These are phyloP conservation scores for Trichopria drosophilae DNA, from an alignment of 2,888 invertebrate species.

Conservation along the genomic window DNA sequence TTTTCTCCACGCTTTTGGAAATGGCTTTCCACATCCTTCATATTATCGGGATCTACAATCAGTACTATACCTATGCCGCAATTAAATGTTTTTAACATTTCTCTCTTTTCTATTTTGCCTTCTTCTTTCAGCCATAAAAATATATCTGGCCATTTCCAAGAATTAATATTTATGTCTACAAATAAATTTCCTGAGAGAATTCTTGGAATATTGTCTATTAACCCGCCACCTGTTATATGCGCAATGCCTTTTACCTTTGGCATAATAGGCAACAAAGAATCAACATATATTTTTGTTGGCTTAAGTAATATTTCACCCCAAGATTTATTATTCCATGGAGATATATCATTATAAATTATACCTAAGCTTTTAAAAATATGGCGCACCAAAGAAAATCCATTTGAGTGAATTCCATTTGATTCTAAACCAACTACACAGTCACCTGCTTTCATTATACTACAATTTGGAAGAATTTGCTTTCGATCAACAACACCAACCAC, in stretches of 20 bases:
- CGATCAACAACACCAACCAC: constrained; percentile 22
- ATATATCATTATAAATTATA: constrained; percentile 18
- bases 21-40: constrained; percentile 21
- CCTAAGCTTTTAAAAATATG: constrained; percentile 22
- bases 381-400: constrained; percentile 23
- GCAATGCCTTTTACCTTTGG: constrained; percentile 23
- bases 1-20: constrained; percentile 26
- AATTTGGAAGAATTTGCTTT: constrained; percentile 19
- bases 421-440: constrained; percentile 20
- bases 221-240: constrained; percentile 23
- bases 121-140: constrained; percentile 22
- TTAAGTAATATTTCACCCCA: constrained; percentile 15
- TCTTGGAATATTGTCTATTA: constrained; percentile 22
- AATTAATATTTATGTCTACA: constrained; percentile 22
- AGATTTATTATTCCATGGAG: constrained; percentile 19
- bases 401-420: constrained; percentile 23
- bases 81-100: constrained; percentile 26
- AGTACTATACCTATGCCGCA: constrained; percentile 23
- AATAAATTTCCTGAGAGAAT: constrained; percentile 22
- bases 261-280: constrained; percentile 24
- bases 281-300: constrained; percentile 24
- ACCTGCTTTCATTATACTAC: constrained; percentile 17
- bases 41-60: constrained; percentile 22
- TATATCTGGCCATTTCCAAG: constrained; percentile 24
- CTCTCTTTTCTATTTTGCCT: constrained; percentile 24